Percentiles rank a stretch among this genome's conserved stretches.
These are phyloP conservation scores for Deroplatys truncata DNA, from an alignment of 2,888 invertebrate species.

Conservation along the genomic window DNA sequence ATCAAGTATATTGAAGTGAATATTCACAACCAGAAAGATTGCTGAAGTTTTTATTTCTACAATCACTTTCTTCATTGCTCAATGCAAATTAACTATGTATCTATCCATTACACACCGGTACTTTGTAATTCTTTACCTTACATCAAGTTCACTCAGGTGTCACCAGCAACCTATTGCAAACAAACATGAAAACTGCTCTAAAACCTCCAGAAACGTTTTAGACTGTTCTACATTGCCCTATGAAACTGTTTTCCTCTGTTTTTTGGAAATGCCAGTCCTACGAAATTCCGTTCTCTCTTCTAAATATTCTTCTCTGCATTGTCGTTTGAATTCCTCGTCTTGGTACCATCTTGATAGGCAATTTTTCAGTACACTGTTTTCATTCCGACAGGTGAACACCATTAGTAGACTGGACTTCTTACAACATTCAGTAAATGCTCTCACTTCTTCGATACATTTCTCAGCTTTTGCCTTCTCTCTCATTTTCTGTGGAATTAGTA, in stretches of 20 bases:
- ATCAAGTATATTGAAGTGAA: no score
- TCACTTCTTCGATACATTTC: conserved; percentile 72
- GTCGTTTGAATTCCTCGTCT: conserved; percentile 67
- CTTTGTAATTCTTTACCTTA: no score
- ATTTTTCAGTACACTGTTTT: conserved; percentile 63
- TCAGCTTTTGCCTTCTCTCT: conserved; percentile 74
- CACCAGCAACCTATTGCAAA: no score
- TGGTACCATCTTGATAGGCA: conserved; percentile 75
- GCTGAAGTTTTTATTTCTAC: no score
- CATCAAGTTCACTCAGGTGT: no score
- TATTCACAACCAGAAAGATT: no score
- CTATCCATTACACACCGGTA: no score
- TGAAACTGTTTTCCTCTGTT: conserved; percentile 34
- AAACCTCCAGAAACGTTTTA: no score
- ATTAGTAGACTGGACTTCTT: conserved; percentile 61
- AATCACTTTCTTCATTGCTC: no score
- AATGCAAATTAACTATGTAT: no score
- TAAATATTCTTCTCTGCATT: conserved; percentile 77
- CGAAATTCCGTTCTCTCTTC: conserved; percentile 76
- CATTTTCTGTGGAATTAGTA: conserved; percentile 85
- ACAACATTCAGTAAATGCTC: conserved; percentile 63
- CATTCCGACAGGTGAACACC: conserved; percentile 68
- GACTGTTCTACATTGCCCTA: no score
- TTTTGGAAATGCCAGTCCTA: conserved; percentile 66
- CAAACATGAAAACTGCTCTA: no score